Evolutionary conservation across 1,140 invertebrate genomes (phyloP).

Genomic region (Zaprionus africanus): DNA sequence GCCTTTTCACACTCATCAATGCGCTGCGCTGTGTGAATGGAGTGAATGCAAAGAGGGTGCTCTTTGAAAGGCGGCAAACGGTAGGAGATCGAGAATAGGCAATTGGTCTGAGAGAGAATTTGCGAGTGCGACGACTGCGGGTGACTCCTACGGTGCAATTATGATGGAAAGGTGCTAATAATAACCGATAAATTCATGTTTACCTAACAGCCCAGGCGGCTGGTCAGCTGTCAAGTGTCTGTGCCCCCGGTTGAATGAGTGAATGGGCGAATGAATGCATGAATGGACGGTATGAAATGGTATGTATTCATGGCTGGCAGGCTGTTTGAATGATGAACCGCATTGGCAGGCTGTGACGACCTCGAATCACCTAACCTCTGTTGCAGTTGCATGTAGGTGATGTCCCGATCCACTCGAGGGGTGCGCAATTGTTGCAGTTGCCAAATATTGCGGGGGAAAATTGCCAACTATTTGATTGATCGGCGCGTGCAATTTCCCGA

Average conservation of each 20-base stretch:
- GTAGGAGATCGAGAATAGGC: constrained; percentile 46
- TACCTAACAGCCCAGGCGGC: constrained; percentile 65
- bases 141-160: constrained; percentile 74
- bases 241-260: constrained; percentile 57
- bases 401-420: constrained; percentile 39
- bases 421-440: constrained; percentile 53
- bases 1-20: constrained; percentile 79
- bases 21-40: constrained; percentile 34
- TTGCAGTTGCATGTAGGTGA: constrained; percentile 55
- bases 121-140: constrained; percentile 13
- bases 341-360: constrained; percentile 21
- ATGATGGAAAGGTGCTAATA: constrained; percentile 82
- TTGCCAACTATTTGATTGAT: constrained; percentile 63
- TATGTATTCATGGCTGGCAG: constrained; percentile 1
- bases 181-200: constrained; percentile 83
- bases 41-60: constrained; percentile 33
- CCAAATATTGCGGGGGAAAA: constrained; percentile 61
- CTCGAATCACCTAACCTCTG: neutral
- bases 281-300: neutral
- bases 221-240: constrained; percentile 78
- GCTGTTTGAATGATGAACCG: constrained; percentile 66
- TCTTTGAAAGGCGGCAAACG: constrained; percentile 56
- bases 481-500: constrained; percentile 33
- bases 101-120: constrained; percentile 37
- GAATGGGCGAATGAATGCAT: constrained; percentile 31